A percentile compares a stretch with the other conserved stretches of the same genome.
These are phyloP conservation scores for Flexamia atlantica DNA, from an alignment of 2,888 invertebrate species.

Conservation along the genomic window DNA sequence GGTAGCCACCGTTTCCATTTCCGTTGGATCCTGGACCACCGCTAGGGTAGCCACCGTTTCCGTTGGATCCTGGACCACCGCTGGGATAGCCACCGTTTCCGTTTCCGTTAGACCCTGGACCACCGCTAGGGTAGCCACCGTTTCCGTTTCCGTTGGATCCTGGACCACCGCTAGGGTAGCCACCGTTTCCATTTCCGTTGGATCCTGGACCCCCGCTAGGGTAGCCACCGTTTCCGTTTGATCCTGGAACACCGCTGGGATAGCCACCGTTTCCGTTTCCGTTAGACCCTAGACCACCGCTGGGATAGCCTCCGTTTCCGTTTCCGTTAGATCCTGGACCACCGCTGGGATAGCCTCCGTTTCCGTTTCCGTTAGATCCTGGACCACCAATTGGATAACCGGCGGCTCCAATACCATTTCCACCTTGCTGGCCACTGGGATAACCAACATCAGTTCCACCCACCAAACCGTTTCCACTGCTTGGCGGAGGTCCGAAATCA, in stretches of 20 bases:
- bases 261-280: conserved; percentile 32
- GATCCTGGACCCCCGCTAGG: conserved; percentile 52
- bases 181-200: conserved; percentile 63
- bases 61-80: conserved; percentile 53
- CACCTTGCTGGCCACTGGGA: conserved; percentile 62
- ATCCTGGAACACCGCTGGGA: background rate
- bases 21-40: conserved; percentile 55
- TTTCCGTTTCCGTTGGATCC: conserved; percentile 43
- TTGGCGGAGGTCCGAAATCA: background rate
- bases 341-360: conserved; percentile 59
- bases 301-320: conserved; percentile 65
- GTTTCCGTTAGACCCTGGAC: conserved; percentile 50
- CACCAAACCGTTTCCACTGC: background rate
- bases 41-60: conserved; percentile 52
- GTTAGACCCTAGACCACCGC: conserved; percentile 27
- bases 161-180: conserved; percentile 60
- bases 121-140: conserved; percentile 58
- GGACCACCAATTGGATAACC: conserved; percentile 62
- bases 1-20: conserved; percentile 59
- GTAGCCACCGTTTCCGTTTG: background rate
- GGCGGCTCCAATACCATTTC: conserved; percentile 41
- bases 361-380: conserved; percentile 24
- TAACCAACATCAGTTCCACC: conserved; percentile 62
- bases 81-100: conserved; percentile 60
- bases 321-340: conserved; percentile 58